Evolutionary conservation across 2,113 vertebrate species (phyloP), one percentile per base, ranked within the genome.

Genomic region (Paedocypris sp.): DNA sequence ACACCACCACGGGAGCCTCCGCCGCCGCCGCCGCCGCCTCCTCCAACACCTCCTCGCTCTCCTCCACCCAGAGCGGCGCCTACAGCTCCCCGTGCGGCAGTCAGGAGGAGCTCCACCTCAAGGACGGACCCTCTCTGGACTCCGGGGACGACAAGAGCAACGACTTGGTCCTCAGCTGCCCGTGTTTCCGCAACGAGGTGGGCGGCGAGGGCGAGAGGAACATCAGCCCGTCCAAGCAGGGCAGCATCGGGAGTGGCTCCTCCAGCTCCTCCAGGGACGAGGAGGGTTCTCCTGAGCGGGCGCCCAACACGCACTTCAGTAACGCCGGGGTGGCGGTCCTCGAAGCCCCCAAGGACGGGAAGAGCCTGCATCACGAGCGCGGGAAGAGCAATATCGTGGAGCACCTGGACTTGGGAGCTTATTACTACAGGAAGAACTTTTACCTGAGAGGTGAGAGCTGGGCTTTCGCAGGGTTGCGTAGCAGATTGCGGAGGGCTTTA

Each of bases 111-210:
- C 83, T 99, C 73, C 94, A 90, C 73, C 85, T 87, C 62, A 96
- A 96, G 62, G 94, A 94, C 28, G 83, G 77, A 75, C 90, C 91
- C 5, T 83, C 86, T 49, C 79, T 96, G 77, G 95, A 99, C 77
- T 91, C 94, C 12, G 95, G 95, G 3, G 95, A 99, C 1, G 95
- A 98, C 74, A 99, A 96, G 79, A 96, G 90, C 84, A 97, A 97
- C 20, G 94, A 99, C 7, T 88, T 97, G 31, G 90, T 99, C 31
- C 85, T 98, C 75, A 94, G 91, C 77, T 99, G 95, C 59, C 94
- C 95, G 0, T 99, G 97, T 77, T 99, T 99, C 77, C 89, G 95
- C 63, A 99, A 99, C 25, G 95, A 99, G 77, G 93, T 95, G 8
- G 95, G 94, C 2, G 95, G 94, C 41, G 94, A 99, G 75, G 87